phyloP scores from a whole-genome alignment of 2,888 invertebrate genomes.

The Tricholauxania praeusta region DNA sequence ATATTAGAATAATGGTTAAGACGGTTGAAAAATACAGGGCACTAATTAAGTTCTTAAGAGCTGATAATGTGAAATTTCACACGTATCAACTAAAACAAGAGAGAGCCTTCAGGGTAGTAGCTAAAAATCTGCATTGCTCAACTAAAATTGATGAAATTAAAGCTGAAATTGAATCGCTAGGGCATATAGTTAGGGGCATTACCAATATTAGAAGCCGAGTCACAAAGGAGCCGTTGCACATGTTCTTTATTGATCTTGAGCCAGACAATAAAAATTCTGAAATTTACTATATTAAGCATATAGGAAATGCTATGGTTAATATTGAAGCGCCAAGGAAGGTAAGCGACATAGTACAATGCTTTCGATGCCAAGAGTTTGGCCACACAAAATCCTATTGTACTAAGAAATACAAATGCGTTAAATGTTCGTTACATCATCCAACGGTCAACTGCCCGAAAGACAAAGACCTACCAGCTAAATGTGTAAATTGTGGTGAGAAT shows the following conservation, averaged over 20 bases:
- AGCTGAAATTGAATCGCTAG: conserved; percentile 26
- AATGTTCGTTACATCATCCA: conserved; percentile 2
- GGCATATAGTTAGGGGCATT: conserved; percentile 36
- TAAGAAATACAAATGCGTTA: conserved; percentile 8
- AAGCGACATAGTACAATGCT: conserved; percentile 17
- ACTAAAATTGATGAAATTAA: conserved; percentile 22
- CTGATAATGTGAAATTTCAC: conserved; percentile 25
- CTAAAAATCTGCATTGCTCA: conserved; percentile 36
- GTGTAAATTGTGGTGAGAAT: conserved; percentile 17
- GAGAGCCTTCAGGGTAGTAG: too few species aligned
- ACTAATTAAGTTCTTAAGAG: conserved; percentile 24
- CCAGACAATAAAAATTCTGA: background rate
- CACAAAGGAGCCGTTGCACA: too few species aligned
- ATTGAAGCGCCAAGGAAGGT: conserved; percentile 7
- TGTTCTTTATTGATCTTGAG: conserved; percentile 14
- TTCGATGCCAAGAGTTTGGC: conserved; percentile 7
- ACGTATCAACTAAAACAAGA: conserved; percentile 37
- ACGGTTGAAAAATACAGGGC: conserved; percentile 20
- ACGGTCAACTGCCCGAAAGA: background rate
- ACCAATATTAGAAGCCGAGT: too few species aligned
- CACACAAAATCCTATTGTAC: conserved; percentile 2
- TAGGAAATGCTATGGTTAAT: background rate
- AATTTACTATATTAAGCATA: conserved; percentile 5
- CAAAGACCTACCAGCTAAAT: background rate
- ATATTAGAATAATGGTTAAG: conserved; percentile 32